Conservation (phyloP, 2,113 vertebrate species). For the Myiopsitta monachus region DNA sequence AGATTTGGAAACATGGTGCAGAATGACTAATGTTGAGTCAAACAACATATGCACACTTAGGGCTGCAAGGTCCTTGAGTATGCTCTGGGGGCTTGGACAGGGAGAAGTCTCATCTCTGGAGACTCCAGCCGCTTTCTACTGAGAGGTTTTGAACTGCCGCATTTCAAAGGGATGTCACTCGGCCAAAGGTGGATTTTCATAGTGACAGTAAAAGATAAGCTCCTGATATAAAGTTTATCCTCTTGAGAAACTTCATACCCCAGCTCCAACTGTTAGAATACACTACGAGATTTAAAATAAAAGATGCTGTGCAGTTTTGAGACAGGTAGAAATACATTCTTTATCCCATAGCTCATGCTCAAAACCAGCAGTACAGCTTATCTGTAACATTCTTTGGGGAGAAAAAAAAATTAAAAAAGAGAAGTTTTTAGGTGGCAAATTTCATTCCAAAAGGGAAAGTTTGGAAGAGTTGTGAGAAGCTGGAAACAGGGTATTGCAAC, state of each 20-base stretch:
- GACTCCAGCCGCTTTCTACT: not conserved
- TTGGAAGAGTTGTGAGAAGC: not conserved
- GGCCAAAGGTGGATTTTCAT: not conserved
- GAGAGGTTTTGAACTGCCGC: not conserved
- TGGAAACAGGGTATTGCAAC: not conserved
- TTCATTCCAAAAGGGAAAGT: not conserved
- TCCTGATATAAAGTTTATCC: not conserved
- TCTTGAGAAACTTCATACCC: not conserved
- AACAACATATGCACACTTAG: fast-evolving
- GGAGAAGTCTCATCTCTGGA: not conserved
- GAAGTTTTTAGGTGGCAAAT: not conserved
- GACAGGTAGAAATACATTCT: not conserved
- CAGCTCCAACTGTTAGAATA: not conserved
- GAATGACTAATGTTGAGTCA: not conserved
- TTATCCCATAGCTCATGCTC: not conserved
- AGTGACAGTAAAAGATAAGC: not conserved
- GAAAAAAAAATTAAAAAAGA: not conserved
- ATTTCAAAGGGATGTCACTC: not conserved
- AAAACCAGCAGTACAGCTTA: not conserved
- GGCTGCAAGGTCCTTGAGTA: not conserved
- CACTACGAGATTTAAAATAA: not conserved
- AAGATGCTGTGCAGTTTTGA: not conserved
- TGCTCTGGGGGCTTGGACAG: not conserved
- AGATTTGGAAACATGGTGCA: not conserved
- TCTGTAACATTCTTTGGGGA: not conserved